Evolutionary conservation across 2,888 invertebrate species (phyloP).

Genomic region (Mycogona germanica): DNA sequence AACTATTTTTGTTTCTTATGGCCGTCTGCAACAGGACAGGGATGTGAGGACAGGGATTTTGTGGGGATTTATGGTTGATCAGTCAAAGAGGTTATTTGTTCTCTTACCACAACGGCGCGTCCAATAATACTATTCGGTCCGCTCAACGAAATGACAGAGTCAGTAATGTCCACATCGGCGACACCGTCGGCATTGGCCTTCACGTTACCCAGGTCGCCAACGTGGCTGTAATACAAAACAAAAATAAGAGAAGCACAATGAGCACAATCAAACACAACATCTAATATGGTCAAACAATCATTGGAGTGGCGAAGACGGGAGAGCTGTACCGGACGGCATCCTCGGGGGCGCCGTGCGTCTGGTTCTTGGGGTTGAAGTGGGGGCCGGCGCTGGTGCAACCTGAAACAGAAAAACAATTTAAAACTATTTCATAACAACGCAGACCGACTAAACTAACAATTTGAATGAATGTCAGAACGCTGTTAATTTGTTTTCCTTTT

Average conservation of each 20-base stretch:
- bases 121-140: constrained; percentile 69
- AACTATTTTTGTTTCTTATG: no score
- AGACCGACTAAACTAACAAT: neutral
- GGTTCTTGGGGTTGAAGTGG: constrained; percentile 76
- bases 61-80: no score
- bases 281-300: neutral
- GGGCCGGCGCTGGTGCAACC: constrained; percentile 84
- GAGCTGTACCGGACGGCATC: constrained; percentile 38
- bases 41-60: no score
- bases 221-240: constrained; percentile 46
- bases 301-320: neutral
- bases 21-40: no score
- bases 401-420: constrained; percentile 22
- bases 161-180: constrained; percentile 51
- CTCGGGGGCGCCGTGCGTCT: constrained; percentile 70
- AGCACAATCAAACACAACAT: neutral
- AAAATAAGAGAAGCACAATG: neutral
- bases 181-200: constrained; percentile 48
- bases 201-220: constrained; percentile 84
- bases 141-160: constrained; percentile 48
- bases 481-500: neutral
- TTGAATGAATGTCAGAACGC: neutral
- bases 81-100: neutral
- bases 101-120: constrained; percentile 57
- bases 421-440: neutral